Evolutionary conservation across 1,140 invertebrate genomes (phyloP), one percentile per base, ranked within the genome.

Genomic region (Drosophila littoralis): DNA sequence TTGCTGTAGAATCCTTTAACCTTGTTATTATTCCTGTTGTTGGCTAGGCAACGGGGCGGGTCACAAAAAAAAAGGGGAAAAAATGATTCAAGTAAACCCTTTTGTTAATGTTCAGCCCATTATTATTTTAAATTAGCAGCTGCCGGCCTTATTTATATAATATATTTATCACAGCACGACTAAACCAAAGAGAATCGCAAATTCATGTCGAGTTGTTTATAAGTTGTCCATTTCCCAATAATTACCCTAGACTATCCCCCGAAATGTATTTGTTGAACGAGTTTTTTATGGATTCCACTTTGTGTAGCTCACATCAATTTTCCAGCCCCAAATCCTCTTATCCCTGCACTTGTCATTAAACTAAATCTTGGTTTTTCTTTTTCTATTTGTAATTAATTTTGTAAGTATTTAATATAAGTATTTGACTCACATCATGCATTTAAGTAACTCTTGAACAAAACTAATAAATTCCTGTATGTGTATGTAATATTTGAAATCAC

Each of bases 371-470:
- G 13, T 5, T 22, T 13, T 22, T n/a, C 6, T 51, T 13, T 2
- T 51, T 52, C 3, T 13, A 43, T 58, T 32, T 17, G 40, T 28
- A 40, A 43, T 58, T 32, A 10, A n/a, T 40, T 55, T 32, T 57
- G 54, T 40, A 51, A 28, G 12, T 13, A 17, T 28, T 42, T 42
- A 57, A 6, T n/a, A 55, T 55, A 55, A 28, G 8, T 55, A 55
- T 12, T 38, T 45, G 13, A 45, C 22, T 57, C 68, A 70, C 59
- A 38, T 70, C 68, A 70, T 42, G 66, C 66, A 69, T 69, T 43
- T 0, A 32, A 12, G 22, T 57, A 45, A 59, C 42, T 59, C 6
- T 52, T 52, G 17, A 45, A 60, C 32, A 60, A n/a, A 69, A 58
- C 60, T 65, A 71, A 71, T 50, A 28, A 13, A 57, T 57, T 65